These are phyloP conservation scores for Peromyscus californicus DNA, from an alignment of 2,113 vertebrate species.

Conservation along the genomic window DNA sequence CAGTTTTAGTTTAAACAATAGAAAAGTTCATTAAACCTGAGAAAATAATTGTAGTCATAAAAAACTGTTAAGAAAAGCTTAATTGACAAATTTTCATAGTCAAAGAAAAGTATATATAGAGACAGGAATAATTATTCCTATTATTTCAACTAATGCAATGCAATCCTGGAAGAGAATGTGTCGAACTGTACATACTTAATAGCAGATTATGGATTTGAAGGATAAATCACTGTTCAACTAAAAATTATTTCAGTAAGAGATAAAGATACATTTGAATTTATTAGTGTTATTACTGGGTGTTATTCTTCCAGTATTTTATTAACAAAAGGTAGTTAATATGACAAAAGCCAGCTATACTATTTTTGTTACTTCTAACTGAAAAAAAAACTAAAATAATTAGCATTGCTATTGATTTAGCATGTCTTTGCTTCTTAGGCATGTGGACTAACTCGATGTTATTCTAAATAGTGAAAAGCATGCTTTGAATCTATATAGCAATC, in stretches of 20 bases:
- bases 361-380: conserved; percentile 46
- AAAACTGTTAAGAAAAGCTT: not conserved
- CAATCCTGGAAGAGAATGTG: not conserved
- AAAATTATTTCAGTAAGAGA: not conserved
- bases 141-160: not conserved
- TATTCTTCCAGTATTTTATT: not conserved
- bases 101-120: not conserved
- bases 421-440: not conserved
- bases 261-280: conserved; percentile 45
- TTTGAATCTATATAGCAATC: not conserved
- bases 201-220: not conserved
- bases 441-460: not conserved
- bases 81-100: not conserved
- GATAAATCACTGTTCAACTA: not conserved
- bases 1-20: not conserved
- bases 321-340: not conserved
- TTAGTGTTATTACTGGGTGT: not conserved
- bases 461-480: not conserved
- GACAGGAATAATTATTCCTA: not conserved
- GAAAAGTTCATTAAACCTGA: not conserved
- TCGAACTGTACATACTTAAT: not conserved
- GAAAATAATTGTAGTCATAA: conserved; percentile 1
- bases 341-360: not conserved
- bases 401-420: not conserved
- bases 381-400: conserved; percentile 43